Evolutionary conservation across 2,113 vertebrate genomes (phyloP).

Genomic region (Pipra filicauda): DNA sequence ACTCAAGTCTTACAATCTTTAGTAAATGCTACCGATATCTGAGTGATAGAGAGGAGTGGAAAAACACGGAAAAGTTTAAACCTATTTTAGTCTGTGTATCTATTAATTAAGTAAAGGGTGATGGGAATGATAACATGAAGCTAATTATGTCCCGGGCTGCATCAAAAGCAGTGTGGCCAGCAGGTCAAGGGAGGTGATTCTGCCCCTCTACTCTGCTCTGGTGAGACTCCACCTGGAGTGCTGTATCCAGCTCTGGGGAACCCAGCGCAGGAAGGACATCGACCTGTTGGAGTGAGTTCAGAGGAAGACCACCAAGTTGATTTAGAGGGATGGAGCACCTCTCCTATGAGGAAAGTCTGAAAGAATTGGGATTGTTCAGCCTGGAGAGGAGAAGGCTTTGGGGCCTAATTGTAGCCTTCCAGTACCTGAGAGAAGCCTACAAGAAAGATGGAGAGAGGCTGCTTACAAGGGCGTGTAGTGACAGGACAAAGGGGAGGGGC

Average conservation of each 20-base stretch:
- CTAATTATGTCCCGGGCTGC: not conserved
- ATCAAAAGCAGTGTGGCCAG: rapidly evolving
- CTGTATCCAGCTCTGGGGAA: not conserved
- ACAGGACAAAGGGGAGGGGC: not conserved
- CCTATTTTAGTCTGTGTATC: not conserved
- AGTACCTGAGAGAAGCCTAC: not conserved
- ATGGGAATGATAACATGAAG: not conserved
- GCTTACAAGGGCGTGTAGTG: not conserved
- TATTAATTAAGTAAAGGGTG: not conserved
- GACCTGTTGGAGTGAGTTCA: not conserved
- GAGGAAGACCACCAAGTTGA: not conserved
- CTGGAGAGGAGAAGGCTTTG: not conserved
- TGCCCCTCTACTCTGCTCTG: not conserved
- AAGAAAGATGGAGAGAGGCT: not conserved
- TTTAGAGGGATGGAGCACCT: not conserved
- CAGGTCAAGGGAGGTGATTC: not conserved
- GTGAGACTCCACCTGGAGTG: rapidly evolving
- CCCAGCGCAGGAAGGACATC: not conserved
- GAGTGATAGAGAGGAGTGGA: not conserved
- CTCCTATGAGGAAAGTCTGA: not conserved
- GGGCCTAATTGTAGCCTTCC: not conserved
- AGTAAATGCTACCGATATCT: not conserved
- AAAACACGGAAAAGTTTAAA: not conserved
- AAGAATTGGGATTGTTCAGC: not conserved
- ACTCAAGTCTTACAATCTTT: not conserved